Evolutionary conservation across 2,797 vertebrate species (phyloP).

Genomic region (Gymnocypris eckloni): DNA sequence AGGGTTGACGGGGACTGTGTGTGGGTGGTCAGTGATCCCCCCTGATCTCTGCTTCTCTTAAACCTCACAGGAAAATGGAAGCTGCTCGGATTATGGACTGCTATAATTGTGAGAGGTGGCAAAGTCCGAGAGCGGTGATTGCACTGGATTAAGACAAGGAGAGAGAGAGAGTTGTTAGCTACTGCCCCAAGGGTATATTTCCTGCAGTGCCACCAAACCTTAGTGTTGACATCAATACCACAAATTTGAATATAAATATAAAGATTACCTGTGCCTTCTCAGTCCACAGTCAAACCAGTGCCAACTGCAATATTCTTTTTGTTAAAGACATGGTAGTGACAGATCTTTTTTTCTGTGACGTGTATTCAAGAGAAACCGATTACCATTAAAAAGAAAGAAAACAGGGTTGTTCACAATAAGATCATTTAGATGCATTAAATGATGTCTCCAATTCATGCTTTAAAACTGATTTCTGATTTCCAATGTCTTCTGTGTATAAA

Average conservation of each 20-base stretch:
- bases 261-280: neutral
- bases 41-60: constrained; percentile 83
- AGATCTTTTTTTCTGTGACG: no score
- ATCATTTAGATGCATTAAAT: no score
- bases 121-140: constrained; percentile 83
- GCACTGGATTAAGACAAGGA: constrained; percentile 82
- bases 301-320: neutral
- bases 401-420: no score
- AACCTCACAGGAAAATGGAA: constrained; percentile 80
- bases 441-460: neutral
- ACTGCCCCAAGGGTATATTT: neutral
- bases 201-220: neutral
- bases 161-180: constrained; percentile 17
- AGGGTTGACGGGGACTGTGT: constrained; percentile 63
- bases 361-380: neutral
- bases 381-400: no score
- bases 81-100: constrained; percentile 82
- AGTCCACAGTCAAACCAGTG: neutral
- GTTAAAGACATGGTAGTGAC: no score
- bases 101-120: constrained; percentile 85
- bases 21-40: constrained; percentile 72
- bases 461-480: neutral
- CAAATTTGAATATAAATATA: neutral
- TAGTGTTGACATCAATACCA: neutral
- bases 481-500: neutral